Evolutionary conservation across 2,797 vertebrate species (phyloP), one percentile per base, ranked within the genome.

Genomic region (Cichlasoma orientale): DNA sequence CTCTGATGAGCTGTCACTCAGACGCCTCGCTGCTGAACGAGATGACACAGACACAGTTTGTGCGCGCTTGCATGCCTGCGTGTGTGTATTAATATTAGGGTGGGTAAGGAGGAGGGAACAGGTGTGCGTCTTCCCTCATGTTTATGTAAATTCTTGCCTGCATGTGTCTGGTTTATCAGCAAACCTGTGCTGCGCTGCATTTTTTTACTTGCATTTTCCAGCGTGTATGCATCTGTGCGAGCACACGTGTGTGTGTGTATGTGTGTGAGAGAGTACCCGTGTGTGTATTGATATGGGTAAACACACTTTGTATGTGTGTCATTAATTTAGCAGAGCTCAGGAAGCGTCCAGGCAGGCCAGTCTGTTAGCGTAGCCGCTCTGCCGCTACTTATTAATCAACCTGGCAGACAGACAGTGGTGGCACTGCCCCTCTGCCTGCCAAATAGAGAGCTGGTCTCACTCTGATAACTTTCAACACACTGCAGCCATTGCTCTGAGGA

Each of bases 391-490:
- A 91, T 93, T 93, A 90, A 94, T 93, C 92, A 93, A 81, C 75
- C 88, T 92, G 90, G 91, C 92, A 89, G 91, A 90, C 78, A 88
- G 89, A 85, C 90, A 88, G 73, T 52, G 82, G 92, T 89, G 88
- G 83, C 85, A 52, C 85, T 86, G 88, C 90, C 88, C 87, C 82
- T 90, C 90, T 69, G 86, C 88, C 88, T 92, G 92, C 92, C 92
- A 94, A 92, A 93, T 89, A 91, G 86, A 74, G 93, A 93, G 86
- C 93, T 88, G 92, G 92, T 89, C 88, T 87, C 84, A 69, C 82
- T 89, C 86, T 90, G 92, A 92, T 93, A 93, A 92, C 91, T 92
- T 90, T 90, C 85, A 93, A 33, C 89, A 87, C 88, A 38, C 72
- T 68, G 79, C 84, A 86, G 82, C 89, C 87, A 73, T 82, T 23